Conservation (phyloP, 1,140 invertebrate genomes). For the Thrips palmi region DNA sequence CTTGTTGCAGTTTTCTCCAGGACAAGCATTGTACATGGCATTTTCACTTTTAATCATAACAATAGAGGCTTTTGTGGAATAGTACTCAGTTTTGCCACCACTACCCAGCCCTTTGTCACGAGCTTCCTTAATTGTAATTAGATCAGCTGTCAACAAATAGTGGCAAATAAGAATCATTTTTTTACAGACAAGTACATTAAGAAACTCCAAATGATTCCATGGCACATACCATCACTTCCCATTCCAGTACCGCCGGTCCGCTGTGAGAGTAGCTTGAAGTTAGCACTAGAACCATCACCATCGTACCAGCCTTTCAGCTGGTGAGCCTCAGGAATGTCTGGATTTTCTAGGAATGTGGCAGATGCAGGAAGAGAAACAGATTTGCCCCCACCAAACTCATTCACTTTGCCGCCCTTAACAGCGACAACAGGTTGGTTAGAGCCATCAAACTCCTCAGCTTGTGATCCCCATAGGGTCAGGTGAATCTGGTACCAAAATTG, state of each 20-base stretch:
- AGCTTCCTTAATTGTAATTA: constrained; percentile 55
- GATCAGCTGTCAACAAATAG: constrained; percentile 21
- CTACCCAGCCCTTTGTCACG: constrained; percentile 39
- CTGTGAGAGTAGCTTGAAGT: constrained; percentile 41
- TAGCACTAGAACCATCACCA: constrained; percentile 35
- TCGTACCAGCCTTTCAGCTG: constrained; percentile 71
- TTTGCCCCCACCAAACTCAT: constrained; percentile 54
- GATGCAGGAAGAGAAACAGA: constrained; percentile 35
- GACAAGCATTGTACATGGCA: constrained; percentile 77
- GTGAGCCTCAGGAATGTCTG: constrained; percentile 75
- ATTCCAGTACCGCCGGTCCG: constrained; percentile 26
- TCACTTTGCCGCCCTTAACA: constrained; percentile 55
- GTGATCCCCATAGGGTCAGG: constrained; percentile 52
- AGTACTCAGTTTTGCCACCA: constrained; percentile 62
- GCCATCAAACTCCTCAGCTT: constrained; percentile 71
- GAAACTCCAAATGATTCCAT: too few species aligned
- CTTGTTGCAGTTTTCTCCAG: constrained; percentile 73
- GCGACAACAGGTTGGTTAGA: constrained; percentile 59
- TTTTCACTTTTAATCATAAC: constrained; percentile 56
- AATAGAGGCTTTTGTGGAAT: constrained; percentile 46
- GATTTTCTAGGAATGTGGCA: constrained; percentile 56
- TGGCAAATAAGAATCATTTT: constrained; percentile 8
- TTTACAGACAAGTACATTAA: too few species aligned
- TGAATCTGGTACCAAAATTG: neutral
- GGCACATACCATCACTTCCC: too few species aligned